These are phyloP conservation scores for Pelmatolapia mariae DNA, from an alignment of 2,113 vertebrate species.

Conservation along the genomic window DNA sequence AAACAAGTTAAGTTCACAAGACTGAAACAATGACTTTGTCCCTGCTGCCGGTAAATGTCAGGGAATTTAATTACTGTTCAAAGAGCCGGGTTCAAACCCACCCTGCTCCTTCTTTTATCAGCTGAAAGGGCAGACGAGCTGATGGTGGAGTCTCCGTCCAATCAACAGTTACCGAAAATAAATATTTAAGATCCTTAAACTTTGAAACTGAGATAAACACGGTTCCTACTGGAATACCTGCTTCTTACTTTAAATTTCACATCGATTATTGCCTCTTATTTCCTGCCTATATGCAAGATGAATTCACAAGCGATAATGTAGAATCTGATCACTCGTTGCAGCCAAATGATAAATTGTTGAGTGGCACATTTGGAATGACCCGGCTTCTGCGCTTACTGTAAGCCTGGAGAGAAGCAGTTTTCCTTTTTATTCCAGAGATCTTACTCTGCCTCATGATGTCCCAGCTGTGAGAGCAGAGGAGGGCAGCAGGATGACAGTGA, in stretches of 20 bases:
- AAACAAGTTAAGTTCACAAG: background rate
- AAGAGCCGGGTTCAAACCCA: background rate
- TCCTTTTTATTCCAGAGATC: background rate
- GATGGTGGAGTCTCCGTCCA: background rate
- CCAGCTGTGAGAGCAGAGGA: background rate
- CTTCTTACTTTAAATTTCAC: background rate
- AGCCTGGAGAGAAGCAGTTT: background rate
- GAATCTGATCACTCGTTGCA: background rate
- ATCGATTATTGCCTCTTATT: background rate
- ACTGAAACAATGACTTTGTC: background rate
- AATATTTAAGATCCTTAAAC: background rate
- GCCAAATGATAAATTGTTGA: background rate
- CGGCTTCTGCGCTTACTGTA: background rate
- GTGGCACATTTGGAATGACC: background rate
- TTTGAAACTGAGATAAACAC: background rate
- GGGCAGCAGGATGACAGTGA: background rate
- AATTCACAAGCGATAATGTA: background rate
- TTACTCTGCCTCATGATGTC: background rate
- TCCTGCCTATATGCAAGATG: background rate
- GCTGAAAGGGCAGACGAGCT: background rate
- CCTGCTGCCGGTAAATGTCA: background rate
- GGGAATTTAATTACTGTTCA: background rate
- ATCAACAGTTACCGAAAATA: background rate
- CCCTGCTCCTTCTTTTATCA: background rate
- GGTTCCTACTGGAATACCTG: background rate